Evolutionary conservation across 2,888 invertebrate genomes (phyloP), one percentile per base, ranked within the genome.

Genomic region (Drosophila paranaensis): DNA sequence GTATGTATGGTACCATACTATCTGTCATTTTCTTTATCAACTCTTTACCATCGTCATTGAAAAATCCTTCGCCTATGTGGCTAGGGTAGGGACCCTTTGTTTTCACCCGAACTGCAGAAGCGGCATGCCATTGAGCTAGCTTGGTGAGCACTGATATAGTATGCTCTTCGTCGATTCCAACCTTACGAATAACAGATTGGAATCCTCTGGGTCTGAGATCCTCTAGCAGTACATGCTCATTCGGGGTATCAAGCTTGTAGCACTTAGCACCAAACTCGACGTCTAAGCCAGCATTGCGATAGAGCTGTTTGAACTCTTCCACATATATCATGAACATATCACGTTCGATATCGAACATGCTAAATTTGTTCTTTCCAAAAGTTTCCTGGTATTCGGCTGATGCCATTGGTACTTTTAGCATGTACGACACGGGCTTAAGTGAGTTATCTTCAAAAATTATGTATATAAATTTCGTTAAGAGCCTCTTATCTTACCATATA

Each of bases 61-160:
- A 68, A 4, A 77, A 27, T 2, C 77, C 74, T 0, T 37, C 16
- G 0, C 50, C 42, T 16, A 77, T 56, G 0, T 57, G 13, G 0
- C 14, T 42, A 0, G 80, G 81, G 71, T 82, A 90, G 1, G 57
- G 42, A 14, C 90, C 91, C 40, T 66, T 79, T 6, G 62, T 71
- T 6, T 62, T 80, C 6, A 80, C 78, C 5, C 85, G 71, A 13
- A 87, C 88, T 1, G 87, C 91, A 2, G 91, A 91, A 0, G 90
- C 90, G 0, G 92, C 91, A 81, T 92, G 92, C 76, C 90, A 91
- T 63, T 91, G 79, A 5, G 91, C 91, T 37, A 92, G 60, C 64
- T 91, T 91, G 27, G 79, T 78, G 8, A 92, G 79, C 39, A 89
- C 82, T 10, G 83, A 50, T 40, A 90, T 62, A 11, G 87, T 85